These are phyloP conservation scores for Hermaeophaga mercurialis DNA, from an alignment of 2,888 invertebrate species.

Conservation along the genomic window DNA sequence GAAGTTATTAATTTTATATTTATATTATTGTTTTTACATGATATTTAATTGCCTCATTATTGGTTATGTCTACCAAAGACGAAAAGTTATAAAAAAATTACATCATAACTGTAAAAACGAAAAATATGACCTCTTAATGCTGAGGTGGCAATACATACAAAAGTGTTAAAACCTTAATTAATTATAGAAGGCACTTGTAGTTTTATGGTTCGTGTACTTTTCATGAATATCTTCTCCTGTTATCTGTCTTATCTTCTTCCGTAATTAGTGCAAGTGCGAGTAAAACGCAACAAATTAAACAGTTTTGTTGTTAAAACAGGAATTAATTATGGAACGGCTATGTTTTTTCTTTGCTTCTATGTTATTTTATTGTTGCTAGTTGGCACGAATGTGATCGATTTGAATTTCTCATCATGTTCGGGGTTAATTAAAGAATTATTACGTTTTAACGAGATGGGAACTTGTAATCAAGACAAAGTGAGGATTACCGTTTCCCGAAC, in stretches of 20 bases:
- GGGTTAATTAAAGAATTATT: conserved; percentile 18
- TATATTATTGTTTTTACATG: too few species aligned
- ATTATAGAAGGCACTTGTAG: conserved; percentile 2
- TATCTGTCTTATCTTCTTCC: conserved; percentile 8
- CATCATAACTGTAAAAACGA: too few species aligned
- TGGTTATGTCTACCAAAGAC: too few species aligned
- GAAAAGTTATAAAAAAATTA: too few species aligned
- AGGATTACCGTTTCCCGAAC: neutral
- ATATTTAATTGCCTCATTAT: too few species aligned
- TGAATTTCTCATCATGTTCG: conserved; percentile 18
- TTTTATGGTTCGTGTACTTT: conserved; percentile 4
- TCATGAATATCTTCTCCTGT: conserved; percentile 3
- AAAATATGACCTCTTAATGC: too few species aligned
- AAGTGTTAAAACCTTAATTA: neutral
- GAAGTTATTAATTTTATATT: too few species aligned
- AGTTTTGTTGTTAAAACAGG: conserved; percentile 20
- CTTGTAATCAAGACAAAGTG: neutral
- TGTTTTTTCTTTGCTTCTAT: conserved; percentile 12
- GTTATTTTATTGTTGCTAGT: conserved; percentile 18
- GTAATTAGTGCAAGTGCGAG: conserved; percentile 18
- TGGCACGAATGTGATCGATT: conserved; percentile 18
- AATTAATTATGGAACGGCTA: conserved; percentile 15
- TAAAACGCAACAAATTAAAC: conserved; percentile 24
- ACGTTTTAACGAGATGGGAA: conserved; percentile 20
- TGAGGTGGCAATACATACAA: too few species aligned